Evolutionary conservation across 2,888 invertebrate genomes (phyloP).

Genomic region (Pristionchus mayeri): DNA sequence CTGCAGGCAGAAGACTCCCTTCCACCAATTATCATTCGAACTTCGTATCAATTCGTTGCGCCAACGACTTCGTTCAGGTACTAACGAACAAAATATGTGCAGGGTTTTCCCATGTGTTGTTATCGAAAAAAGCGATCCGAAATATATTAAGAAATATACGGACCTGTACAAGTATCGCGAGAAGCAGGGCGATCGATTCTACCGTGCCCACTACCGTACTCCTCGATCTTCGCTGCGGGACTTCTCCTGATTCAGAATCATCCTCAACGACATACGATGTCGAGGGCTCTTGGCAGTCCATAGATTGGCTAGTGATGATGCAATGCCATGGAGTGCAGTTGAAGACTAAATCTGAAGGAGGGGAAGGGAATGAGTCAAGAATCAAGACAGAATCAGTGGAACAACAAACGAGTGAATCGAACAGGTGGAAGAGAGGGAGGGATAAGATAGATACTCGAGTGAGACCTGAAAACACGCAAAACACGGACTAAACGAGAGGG

Average conservation of each 20-base stretch:
- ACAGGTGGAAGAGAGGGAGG: no score
- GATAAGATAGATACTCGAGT: no score
- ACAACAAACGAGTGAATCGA: not conserved
- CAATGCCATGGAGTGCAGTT: not conserved
- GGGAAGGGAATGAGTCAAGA: not conserved
- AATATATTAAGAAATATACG: no score
- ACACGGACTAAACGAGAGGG: not conserved
- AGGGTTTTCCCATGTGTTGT: no score
- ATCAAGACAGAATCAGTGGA: not conserved
- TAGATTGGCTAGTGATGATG: constrained; percentile 20
- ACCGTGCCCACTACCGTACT: constrained; percentile 16
- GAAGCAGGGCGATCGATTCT: constrained; percentile 18
- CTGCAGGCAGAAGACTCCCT: no score
- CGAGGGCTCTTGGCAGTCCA: constrained; percentile 18
- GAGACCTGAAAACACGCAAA: no score
- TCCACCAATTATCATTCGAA: no score
- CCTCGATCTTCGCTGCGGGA: not conserved
- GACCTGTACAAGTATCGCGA: constrained; percentile 14
- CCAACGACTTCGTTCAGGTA: no score
- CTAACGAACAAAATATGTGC: no score
- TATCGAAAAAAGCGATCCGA: no score
- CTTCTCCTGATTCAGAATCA: constrained; percentile 1
- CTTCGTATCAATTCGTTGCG: no score
- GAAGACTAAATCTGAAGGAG: not conserved
- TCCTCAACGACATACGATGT: constrained; percentile 7